A percentile compares a stretch with the other conserved stretches of the same genome.
phyloP scores from a whole-genome alignment of 2,797 vertebrate genomes.

The Chiloscyllium punctatum region DNA sequence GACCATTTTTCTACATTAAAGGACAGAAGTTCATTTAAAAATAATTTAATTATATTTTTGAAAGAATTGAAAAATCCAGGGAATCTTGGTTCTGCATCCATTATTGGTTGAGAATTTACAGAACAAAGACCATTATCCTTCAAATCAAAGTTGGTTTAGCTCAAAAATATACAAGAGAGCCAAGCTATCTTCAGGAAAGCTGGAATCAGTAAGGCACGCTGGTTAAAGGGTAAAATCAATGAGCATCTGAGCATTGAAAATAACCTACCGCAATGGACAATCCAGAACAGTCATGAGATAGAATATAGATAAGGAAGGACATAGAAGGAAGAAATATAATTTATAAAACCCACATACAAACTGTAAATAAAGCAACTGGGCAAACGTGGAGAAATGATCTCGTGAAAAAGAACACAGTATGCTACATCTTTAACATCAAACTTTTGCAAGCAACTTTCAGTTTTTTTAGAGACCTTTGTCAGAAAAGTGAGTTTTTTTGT shows the following conservation, averaged over 20 bases:
- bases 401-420: slow-evolving; percentile 43
- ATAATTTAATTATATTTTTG: background rate
- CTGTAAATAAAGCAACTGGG: slow-evolving; percentile 63
- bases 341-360: slow-evolving; percentile 97
- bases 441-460: background rate
- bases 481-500: background rate
- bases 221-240: slow-evolving; percentile 51
- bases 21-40: background rate
- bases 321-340: slow-evolving; percentile 99
- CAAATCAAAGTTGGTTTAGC: slow-evolving; percentile 15
- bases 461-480: background rate
- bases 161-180: background rate
- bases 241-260: slow-evolving; percentile 82
- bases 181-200: background rate
- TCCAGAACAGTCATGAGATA: slow-evolving; percentile 99
- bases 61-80: background rate
- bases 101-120: background rate
- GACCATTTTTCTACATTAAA: background rate
- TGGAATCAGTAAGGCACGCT: background rate
- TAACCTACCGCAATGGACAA: slow-evolving; percentile 98
- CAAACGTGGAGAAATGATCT: slow-evolving; percentile 84
- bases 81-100: background rate
- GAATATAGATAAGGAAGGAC: slow-evolving; percentile 96
- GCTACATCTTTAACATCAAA: background rate
- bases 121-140: slow-evolving; percentile 4